phyloP scores from a whole-genome alignment of 2,888 invertebrate genomes.

The Sicus ferrugineus region DNA sequence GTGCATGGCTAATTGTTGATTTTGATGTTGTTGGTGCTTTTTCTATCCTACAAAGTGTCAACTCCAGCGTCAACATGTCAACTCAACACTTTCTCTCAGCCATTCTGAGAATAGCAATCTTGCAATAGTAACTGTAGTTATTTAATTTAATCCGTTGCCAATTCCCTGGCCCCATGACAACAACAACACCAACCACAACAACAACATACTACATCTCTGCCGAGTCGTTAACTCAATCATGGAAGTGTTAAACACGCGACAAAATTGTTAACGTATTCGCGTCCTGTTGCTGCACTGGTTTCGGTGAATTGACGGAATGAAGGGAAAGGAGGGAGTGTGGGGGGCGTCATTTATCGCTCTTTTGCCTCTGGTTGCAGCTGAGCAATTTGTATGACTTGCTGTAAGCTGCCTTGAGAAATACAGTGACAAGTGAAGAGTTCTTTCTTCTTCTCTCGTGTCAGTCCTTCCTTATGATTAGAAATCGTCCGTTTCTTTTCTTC shows the following conservation, averaged over 20 bases:
- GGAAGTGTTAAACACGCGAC: conserved; percentile 31
- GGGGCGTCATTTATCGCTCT: too few species aligned
- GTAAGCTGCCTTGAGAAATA: background rate
- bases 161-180: background rate
- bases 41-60: conserved; percentile 16
- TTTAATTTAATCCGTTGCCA: conserved; percentile 26
- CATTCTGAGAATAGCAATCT: background rate
- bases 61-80: conserved; percentile 12
- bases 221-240: conserved; percentile 25
- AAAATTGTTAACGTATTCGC: conserved; percentile 30
- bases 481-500: background rate
- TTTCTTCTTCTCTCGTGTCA: too few species aligned
- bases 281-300: conserved; percentile 10
- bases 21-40: background rate
- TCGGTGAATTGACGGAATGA: background rate
- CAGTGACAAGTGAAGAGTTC: background rate
- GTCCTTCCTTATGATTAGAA: too few species aligned
- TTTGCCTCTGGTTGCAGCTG: background rate
- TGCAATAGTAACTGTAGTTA: conserved; percentile 1
- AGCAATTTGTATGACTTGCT: background rate
- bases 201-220: conserved; percentile 2
- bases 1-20: conserved; percentile 1
- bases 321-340: background rate
- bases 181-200: conserved; percentile 3
- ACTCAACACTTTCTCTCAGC: background rate